phyloP scores from a whole-genome alignment of 2,113 vertebrate genomes.

The Chiloscyllium plagiosum region DNA sequence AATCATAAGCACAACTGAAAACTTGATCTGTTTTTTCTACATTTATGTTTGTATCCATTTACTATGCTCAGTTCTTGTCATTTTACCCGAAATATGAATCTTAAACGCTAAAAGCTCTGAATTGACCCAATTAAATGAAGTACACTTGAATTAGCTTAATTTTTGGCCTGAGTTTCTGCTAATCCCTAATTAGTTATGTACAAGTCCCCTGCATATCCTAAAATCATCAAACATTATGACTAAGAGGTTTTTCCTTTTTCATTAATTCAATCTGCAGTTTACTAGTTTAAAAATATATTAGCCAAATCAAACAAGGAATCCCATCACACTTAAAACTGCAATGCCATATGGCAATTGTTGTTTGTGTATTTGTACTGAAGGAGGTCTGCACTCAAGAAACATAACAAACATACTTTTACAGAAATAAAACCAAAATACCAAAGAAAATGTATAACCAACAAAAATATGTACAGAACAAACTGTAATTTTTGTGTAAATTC shows the following conservation, averaged over 20 bases:
- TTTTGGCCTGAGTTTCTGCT: background rate
- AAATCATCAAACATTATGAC: background rate
- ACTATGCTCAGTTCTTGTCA: background rate
- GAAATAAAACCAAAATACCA: background rate
- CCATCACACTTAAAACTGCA: background rate
- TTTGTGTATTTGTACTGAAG: background rate
- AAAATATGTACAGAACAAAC: slow-evolving; percentile 11
- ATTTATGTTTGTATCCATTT: background rate
- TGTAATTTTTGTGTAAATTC: slow-evolving; percentile 4
- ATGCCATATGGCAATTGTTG: slow-evolving; percentile 23
- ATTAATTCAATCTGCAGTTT: background rate
- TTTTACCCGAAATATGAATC: background rate
- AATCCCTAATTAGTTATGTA: background rate
- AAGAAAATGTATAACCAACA: background rate
- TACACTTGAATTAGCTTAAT: background rate
- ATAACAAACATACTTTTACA: background rate
- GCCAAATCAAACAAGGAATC: background rate
- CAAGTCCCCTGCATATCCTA: background rate
- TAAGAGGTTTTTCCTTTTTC: background rate
- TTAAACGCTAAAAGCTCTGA: background rate
- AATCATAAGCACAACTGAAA: background rate
- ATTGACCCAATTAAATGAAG: background rate
- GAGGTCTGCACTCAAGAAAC: background rate
- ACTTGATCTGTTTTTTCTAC: background rate
- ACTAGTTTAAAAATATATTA: background rate